Evolutionary conservation across 2,113 vertebrate species (phyloP).

Genomic region (Zonotrichia leucophrys): DNA sequence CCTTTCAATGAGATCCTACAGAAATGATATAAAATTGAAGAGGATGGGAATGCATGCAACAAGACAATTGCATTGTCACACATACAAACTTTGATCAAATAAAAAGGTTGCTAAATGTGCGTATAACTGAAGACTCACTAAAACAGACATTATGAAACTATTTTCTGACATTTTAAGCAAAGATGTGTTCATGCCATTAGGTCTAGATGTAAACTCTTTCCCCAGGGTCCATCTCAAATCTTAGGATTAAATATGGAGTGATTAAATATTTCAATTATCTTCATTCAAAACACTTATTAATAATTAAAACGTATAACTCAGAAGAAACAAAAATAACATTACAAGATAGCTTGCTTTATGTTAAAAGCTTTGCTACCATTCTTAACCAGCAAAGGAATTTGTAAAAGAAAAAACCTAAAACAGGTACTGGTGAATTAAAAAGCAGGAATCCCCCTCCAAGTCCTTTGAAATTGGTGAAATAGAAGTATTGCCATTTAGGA

Average conservation of each 20-base stretch:
- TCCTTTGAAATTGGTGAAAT: neutral
- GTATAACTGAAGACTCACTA: neutral
- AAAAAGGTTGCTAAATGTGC: neutral
- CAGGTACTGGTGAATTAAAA: neutral
- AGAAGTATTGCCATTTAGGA: neutral
- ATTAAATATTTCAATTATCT: neutral
- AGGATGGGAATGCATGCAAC: neutral
- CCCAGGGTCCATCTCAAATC: neutral
- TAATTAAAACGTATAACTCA: neutral
- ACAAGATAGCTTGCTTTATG: neutral
- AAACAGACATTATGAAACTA: neutral
- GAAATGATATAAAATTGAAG: slow-evolving; percentile 31
- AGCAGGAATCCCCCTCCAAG: neutral
- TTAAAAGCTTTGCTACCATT: neutral
- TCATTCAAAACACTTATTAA: neutral
- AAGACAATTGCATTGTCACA: neutral
- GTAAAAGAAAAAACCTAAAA: neutral
- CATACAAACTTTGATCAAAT: neutral
- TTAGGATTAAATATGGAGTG: neutral
- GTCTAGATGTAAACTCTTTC: neutral
- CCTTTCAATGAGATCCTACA: slow-evolving; percentile 1
- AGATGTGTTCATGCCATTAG: neutral
- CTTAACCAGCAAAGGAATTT: neutral
- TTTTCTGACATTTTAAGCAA: neutral
- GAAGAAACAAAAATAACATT: neutral